These are phyloP conservation scores for Phaonia tiefii DNA, from an alignment of 2,888 invertebrate genomes.

Conservation along the genomic window DNA sequence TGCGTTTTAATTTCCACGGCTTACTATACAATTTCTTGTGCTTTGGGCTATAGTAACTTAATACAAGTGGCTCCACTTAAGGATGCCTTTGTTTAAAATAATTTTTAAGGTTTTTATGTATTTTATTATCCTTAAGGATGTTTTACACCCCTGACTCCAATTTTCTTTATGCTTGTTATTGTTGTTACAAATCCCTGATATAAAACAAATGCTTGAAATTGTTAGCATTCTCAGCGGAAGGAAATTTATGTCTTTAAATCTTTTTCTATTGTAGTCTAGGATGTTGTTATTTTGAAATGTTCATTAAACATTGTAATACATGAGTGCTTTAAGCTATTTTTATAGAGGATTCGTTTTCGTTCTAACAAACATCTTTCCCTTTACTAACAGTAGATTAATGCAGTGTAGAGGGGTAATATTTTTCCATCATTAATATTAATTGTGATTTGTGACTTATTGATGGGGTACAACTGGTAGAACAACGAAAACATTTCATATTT, in stretches of 20 bases:
- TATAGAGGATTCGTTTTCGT: background rate
- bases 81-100: constrained; percentile 57
- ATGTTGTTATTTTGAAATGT: background rate
- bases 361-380: background rate
- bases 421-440: constrained; percentile 17
- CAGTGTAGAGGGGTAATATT: background rate
- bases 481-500: too few relatives aligned
- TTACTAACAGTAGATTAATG: background rate
- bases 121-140: constrained; percentile 49
- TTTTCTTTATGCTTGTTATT: background rate
- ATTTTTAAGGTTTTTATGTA: constrained; percentile 63
- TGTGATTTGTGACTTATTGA: constrained; percentile 18
- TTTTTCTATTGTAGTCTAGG: background rate
- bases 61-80: constrained; percentile 55
- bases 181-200: background rate
- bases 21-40: too few relatives aligned
- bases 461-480: too few relatives aligned
- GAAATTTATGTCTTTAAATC: background rate
- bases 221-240: background rate
- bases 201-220: background rate
- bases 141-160: background rate
- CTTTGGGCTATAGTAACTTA: constrained; percentile 38
- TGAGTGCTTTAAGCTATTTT: background rate
- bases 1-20: too few relatives aligned
- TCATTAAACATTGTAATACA: constrained; percentile 1